Percentiles rank a stretch among this genome's conserved stretches.
Conservation (phyloP, 1,140 invertebrate genomes). For the Drosophila melanogaster region Release_6_plus_ISO1_MT NT_033777.3:9431501-9432000, state of each 20-base stretch:
- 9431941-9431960: slow-evolving; percentile 75
- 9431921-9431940: slow-evolving; percentile 83
- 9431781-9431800: slow-evolving; percentile 54
- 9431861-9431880: slow-evolving; percentile 83
- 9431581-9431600: slow-evolving; percentile 37
- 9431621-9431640: not conserved
- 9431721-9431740: not conserved
- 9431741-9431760: slow-evolving; percentile 52
- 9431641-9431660: not conserved
- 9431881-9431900: slow-evolving; percentile 83
- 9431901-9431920: slow-evolving; percentile 82
- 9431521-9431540: slow-evolving; percentile 20
- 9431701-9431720: slow-evolving; percentile 5
- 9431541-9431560: slow-evolving; percentile 43
- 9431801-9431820: slow-evolving; percentile 49
- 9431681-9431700: slow-evolving; percentile 35
- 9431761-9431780: slow-evolving; percentile 52
- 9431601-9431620: slow-evolving; percentile 20
- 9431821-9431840: slow-evolving; percentile 36
- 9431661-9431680: slow-evolving; percentile 45
- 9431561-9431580: slow-evolving; percentile 49
- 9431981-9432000: slow-evolving; percentile 40
- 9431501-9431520: slow-evolving; percentile 39
- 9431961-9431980: slow-evolving; percentile 76
- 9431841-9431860: slow-evolving; percentile 75